A percentile compares a stretch with the other conserved stretches of the same genome.
Conservation (phyloP, 2,888 invertebrate genomes). For the Drosophila leonis region DNA sequence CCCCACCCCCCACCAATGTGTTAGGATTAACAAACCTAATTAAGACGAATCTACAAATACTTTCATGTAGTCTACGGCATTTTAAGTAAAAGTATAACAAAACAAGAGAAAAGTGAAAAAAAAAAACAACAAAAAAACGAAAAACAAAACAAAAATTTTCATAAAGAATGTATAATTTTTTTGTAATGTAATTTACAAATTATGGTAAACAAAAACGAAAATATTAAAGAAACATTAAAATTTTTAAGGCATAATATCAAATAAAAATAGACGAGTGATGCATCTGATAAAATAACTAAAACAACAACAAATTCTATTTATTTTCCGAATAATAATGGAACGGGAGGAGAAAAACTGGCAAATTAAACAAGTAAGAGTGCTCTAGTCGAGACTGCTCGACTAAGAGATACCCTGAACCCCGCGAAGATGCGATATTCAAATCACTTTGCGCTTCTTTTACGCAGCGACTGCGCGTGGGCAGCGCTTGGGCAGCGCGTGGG, state of each 20-base stretch:
- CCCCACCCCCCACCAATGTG: constrained; percentile 49
- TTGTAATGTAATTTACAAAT: constrained; percentile 71
- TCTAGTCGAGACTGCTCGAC: no score
- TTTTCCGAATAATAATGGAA: background rate
- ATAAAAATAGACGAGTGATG: constrained; percentile 71
- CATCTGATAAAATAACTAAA: constrained; percentile 58
- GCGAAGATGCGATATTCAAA: no score
- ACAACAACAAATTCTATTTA: background rate
- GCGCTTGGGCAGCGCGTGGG: no score
- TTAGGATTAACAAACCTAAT: constrained; percentile 63
- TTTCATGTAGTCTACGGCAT: constrained; percentile 70
- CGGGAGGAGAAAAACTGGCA: background rate
- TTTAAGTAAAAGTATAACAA: constrained; percentile 62
- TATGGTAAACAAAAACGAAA: constrained; percentile 53
- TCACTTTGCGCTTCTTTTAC: no score
- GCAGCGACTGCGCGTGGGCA: no score
- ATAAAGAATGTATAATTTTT: constrained; percentile 62
- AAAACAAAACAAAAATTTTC: constrained; percentile 1
- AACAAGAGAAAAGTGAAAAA: constrained; percentile 14
- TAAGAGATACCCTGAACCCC: no score
- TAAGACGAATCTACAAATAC: constrained; percentile 67
- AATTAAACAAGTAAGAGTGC: no score
- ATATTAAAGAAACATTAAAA: constrained; percentile 46
- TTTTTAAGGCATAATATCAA: constrained; percentile 73
- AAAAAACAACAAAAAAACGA: background rate